Evolutionary conservation across 2,888 invertebrate species (phyloP).

Genomic region (Eutolmus rufibarbis): DNA sequence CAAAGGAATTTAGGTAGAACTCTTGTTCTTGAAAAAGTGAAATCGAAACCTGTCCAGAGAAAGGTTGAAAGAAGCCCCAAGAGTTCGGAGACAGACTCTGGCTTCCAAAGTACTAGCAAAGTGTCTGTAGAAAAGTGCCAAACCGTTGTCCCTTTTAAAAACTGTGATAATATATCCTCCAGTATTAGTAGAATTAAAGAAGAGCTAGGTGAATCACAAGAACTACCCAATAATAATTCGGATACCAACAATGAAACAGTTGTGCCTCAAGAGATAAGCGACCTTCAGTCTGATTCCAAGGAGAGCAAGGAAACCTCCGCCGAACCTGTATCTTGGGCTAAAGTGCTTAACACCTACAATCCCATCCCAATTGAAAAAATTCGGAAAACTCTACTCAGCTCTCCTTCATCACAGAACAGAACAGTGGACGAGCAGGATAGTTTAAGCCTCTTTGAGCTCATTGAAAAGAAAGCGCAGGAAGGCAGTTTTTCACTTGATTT

Average conservation of each 20-base stretch:
- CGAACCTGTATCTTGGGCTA: slow-evolving; percentile 59
- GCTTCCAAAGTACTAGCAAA: neutral
- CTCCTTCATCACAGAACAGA: slow-evolving; percentile 25
- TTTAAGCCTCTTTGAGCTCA: slow-evolving; percentile 77
- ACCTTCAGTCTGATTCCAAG: neutral
- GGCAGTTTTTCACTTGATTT: slow-evolving; percentile 77
- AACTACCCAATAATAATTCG: neutral
- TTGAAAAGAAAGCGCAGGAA: slow-evolving; percentile 76
- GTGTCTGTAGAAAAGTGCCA: neutral
- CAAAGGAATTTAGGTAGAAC: neutral
- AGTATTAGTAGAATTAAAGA: neutral
- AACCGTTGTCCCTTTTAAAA: neutral
- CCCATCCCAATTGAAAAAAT: slow-evolving; percentile 50
- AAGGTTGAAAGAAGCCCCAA: neutral
- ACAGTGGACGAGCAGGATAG: slow-evolving; percentile 64
- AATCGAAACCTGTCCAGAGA: neutral
- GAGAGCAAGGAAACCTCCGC: neutral
- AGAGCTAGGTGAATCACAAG: neutral
- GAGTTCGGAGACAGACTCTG: neutral
- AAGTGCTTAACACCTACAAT: slow-evolving; percentile 62
- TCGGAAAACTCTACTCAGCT: slow-evolving; percentile 41
- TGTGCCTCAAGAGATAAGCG: neutral
- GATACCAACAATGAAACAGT: neutral
- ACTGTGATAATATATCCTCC: neutral
- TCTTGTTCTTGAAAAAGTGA: neutral